Conservation (phyloP, 2,888 invertebrate genomes). For the Imbricaverruca yamaguchii region DNA sequence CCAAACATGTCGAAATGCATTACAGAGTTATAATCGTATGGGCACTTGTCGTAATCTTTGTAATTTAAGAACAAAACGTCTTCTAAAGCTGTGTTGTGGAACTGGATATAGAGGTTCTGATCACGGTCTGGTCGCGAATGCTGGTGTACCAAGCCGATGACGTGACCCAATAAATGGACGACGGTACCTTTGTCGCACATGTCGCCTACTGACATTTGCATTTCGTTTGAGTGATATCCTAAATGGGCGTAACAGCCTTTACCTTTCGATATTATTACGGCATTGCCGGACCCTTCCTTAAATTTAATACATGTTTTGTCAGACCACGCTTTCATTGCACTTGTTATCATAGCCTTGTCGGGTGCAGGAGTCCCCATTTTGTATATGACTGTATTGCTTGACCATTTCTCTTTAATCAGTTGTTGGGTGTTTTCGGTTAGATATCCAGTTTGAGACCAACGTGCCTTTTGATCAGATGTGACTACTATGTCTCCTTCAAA, state of each 20-base stretch:
- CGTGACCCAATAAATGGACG: constrained; percentile 8
- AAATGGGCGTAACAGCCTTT: background rate
- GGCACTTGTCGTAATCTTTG: constrained; percentile 7
- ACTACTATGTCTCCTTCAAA: constrained; percentile 11
- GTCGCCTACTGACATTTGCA: background rate
- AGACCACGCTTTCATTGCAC: constrained; percentile 2
- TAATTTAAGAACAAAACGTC: background rate
- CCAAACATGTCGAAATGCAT: constrained; percentile 10
- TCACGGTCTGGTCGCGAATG: constrained; percentile 1
- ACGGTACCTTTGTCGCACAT: background rate
- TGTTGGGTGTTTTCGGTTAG: background rate
- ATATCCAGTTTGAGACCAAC: background rate
- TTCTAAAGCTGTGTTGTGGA: background rate
- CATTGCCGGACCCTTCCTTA: background rate
- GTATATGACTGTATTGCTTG: background rate
- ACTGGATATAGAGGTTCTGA: background rate
- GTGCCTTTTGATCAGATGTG: background rate
- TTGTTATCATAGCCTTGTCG: background rate
- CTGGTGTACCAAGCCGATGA: background rate
- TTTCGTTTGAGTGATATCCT: background rate
- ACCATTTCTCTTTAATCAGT: background rate
- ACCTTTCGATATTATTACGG: background rate
- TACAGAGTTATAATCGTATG: background rate
- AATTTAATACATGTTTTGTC: constrained; percentile 14
- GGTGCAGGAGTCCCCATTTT: background rate